phyloP scores from a whole-genome alignment of 2,888 invertebrate species.

The Polydrusus cervinus region DNA sequence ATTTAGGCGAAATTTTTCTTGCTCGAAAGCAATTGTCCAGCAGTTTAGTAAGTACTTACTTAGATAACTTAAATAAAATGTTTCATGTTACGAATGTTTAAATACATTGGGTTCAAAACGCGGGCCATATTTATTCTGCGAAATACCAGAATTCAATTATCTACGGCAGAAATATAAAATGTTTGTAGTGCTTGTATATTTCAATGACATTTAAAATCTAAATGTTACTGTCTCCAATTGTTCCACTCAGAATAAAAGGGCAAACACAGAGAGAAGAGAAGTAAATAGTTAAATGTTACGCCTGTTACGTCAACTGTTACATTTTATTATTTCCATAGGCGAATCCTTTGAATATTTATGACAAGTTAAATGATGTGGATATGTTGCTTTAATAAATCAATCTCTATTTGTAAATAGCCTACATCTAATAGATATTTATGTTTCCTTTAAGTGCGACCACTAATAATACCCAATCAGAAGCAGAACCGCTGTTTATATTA shows the following conservation, averaged over 20 bases:
- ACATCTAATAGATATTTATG: conserved; percentile 35
- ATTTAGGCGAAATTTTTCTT: too few relatives aligned
- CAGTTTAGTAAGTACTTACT: too few relatives aligned
- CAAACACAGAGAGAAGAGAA: conserved; percentile 15
- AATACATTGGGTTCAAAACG: too few relatives aligned
- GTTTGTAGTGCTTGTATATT: neutral
- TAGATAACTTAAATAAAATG: too few relatives aligned
- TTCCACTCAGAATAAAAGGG: conserved; percentile 18
- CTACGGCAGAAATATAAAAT: too few relatives aligned
- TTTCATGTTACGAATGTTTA: too few relatives aligned
- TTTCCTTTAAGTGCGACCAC: conserved; percentile 25
- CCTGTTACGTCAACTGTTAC: conserved; percentile 34
- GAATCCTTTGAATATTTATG: conserved; percentile 34
- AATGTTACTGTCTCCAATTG: conserved; percentile 6
- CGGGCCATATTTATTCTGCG: too few relatives aligned
- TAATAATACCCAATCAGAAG: neutral
- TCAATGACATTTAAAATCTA: conserved; percentile 29
- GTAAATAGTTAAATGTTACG: conserved; percentile 26
- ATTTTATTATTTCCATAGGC: conserved; percentile 37
- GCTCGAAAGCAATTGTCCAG: too few relatives aligned
- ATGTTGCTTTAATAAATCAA: conserved; percentile 34
- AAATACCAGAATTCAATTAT: too few relatives aligned
- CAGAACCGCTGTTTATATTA: neutral
- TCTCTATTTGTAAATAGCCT: conserved; percentile 30
- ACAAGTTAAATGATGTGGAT: conserved; percentile 35